phyloP scores from a whole-genome alignment of 2,113 vertebrate species.

The Spilogale gracilis region DNA sequence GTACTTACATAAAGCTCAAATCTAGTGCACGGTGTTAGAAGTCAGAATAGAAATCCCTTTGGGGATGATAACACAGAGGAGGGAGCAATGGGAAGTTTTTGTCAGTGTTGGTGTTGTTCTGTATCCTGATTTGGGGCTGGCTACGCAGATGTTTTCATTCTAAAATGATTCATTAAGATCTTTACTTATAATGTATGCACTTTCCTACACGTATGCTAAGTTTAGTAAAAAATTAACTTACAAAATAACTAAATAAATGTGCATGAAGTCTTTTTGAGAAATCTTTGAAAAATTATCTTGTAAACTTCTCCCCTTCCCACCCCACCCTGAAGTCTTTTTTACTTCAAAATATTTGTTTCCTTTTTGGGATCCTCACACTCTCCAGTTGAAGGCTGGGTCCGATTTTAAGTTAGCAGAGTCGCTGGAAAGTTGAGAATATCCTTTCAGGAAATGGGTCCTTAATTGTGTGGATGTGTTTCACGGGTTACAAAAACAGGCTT shows the following conservation, averaged over 20 bases:
- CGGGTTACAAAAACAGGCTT: slow-evolving; percentile 67
- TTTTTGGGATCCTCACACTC: neutral
- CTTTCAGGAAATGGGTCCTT: slow-evolving; percentile 66
- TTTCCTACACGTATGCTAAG: neutral
- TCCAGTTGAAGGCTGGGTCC: neutral
- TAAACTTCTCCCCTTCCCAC: neutral
- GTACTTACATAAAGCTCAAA: neutral
- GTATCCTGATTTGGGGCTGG: neutral
- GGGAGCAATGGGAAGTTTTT: neutral
- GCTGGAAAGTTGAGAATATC: slow-evolving; percentile 62
- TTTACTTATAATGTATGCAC: neutral
- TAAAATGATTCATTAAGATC: neutral
- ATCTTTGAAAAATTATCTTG: slow-evolving; percentile 12
- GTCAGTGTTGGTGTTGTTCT: no score
- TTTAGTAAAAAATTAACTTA: neutral
- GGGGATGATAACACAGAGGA: neutral
- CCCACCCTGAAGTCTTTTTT: neutral
- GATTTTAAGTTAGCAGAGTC: slow-evolving; percentile 45
- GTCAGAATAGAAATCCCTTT: neutral
- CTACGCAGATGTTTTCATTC: neutral
- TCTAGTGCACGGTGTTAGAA: neutral
- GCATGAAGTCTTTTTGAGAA: neutral
- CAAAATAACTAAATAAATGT: neutral
- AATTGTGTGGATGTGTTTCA: slow-evolving; percentile 48
- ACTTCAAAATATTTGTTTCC: slow-evolving; percentile 52